Base-by-base conservation (phyloP, 2,797 vertebrate genomes). In the Phoebastria nigripes region DNA sequence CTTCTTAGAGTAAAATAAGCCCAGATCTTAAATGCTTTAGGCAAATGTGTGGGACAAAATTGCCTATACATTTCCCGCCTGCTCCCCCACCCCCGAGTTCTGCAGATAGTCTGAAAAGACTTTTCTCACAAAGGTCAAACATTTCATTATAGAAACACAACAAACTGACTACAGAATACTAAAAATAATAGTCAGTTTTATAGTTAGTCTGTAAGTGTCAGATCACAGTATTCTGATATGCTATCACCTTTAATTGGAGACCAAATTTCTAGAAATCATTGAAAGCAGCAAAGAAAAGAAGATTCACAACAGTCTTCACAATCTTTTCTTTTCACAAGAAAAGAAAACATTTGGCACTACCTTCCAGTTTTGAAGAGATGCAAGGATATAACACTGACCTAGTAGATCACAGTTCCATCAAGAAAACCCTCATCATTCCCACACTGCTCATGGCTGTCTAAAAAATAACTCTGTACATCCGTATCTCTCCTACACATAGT, bases 31-130 rank as follows among this genome's bases (percentile, higher is more conserved):
- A 94, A 90, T 37, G 25, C 83, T 95, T 94, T 61, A 93, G 89
- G 81, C 52, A 97, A 95, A 87, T 49, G 54, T 73, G 79, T 80
- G 87, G 85, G 72, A 88, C 92, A 96, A 96, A 97, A 95, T 10
- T 89, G 21, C 82, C 80, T 88, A 65, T 70, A 89, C 17, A 56
- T 87, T 82, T 89, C 81, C 54, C 5, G 12, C 19, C 82, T 22
- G 21, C 46, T 44, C 65, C 72, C 47, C 65, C 39, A 21, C 66
- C 31, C 78, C 82, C 3, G 90, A 96, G 89, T 83, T 96, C 94
- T 94, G 88, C 74, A 96, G 92, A 72, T 26, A 93, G 79, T 67
- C 89, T 93, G 96, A 96, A 96, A 92, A 96, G 55, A 78, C 56
- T 80, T 94, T 35, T 59, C 42, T 54, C 62, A 74, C 72, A 83